Evolutionary conservation across 2,113 vertebrate genomes (phyloP).

Genomic region (Nesogale talazaci): DNA sequence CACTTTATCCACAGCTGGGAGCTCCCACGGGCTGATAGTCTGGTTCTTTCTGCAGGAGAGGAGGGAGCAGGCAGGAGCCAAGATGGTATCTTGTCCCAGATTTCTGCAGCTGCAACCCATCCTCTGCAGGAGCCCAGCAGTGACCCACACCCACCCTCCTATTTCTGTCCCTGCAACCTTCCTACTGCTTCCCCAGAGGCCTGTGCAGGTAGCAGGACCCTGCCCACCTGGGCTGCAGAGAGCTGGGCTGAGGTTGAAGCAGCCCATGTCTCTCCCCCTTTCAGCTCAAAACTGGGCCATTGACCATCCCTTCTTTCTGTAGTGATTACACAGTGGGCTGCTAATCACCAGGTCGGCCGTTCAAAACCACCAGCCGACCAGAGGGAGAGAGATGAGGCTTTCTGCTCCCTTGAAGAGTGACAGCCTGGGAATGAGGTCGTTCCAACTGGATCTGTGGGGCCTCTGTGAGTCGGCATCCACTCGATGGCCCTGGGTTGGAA

Average conservation of each 20-base stretch:
- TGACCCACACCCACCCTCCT: constrained; percentile 56
- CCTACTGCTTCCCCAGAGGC: constrained; percentile 65
- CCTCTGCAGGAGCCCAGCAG: constrained; percentile 1
- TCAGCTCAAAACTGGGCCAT: constrained; percentile 14
- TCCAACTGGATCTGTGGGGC: too few species aligned
- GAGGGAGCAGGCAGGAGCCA: neutral
- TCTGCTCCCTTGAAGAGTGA: too few species aligned
- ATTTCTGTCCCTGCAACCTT: constrained; percentile 63
- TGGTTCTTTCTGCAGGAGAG: neutral
- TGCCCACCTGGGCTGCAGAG: constrained; percentile 47
- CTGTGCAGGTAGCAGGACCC: constrained; percentile 39
- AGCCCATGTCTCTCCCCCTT: constrained; percentile 43
- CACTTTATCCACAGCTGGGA: neutral
- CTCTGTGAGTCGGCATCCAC: too few species aligned
- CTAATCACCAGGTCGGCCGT: too few species aligned
- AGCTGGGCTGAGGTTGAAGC: neutral
- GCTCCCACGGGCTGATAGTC: constrained; percentile 50
- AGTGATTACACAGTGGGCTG: too few species aligned
- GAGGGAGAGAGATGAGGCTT: too few species aligned
- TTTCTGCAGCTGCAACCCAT: constrained; percentile 50
- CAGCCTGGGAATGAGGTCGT: too few species aligned
- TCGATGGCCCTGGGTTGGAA: too few species aligned
- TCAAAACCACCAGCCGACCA: too few species aligned
- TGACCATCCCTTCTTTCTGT: too few species aligned
- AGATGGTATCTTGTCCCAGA: constrained; percentile 15